Evolutionary conservation across 2,888 invertebrate species (phyloP), one percentile per base, ranked within the genome.

Genomic region (Buathra laborator): DNA sequence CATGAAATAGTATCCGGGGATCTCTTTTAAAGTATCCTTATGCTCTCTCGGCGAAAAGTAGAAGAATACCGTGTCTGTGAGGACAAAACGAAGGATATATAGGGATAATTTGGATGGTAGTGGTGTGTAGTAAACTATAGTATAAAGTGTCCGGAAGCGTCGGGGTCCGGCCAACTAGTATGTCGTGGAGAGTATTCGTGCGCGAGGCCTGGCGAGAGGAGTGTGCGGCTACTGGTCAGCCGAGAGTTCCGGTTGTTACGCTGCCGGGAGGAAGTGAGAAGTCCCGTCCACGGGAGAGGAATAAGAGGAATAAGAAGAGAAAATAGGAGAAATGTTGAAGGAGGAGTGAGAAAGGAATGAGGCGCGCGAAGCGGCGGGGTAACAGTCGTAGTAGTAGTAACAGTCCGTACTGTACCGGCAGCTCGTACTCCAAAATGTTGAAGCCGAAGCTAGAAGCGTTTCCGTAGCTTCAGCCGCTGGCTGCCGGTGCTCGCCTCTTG

Each of bases 401-500:
- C 67, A 43, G 59, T 71, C 64, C 66, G 64, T 76, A 43, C 67
- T 75, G 70, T 62, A 76, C 51, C 76, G 72, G 71, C 37, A 76
- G 71, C 79, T 80, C 80, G 81, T 74, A 64, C 78, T 68, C 37
- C 56, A 72, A 37, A 37, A 68, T 53, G 77, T 62, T 67, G 84
- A 81, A 37, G 67, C 81, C 48, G 75, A 70, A 5, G 62, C 80
- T 68, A 68, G 68, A 75, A 66, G 19, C 75, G 68, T 56, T 59
- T 67, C 71, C 71, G 75, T 53, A 48, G 67, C 68, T 74, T 3
- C 9, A 3, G 56, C 56, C 56, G 71, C 71, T 64, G 12, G 72
- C 19, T 44, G 72, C 59, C 16, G 53, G 53, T 51, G 64, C 88
- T 81, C 82, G 86, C 85, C 93, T 93, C 93, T 92, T 93, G 94